Conservation (phyloP, 2,797 vertebrate species). For the Naso thynnoides region DNA sequence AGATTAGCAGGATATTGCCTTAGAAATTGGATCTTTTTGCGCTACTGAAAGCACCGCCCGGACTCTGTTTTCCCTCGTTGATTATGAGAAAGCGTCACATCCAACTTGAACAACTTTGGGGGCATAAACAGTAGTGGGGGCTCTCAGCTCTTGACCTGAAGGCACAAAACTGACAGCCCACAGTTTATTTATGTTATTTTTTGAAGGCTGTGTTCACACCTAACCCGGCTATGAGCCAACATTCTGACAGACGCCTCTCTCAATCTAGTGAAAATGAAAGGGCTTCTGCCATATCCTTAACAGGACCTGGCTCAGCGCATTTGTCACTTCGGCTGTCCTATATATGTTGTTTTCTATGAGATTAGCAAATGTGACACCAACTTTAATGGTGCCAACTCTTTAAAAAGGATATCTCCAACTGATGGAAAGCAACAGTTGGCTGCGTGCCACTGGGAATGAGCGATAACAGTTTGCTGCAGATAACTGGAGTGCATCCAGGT, state of each 20-base stretch:
- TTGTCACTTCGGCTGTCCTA: conserved; percentile 27
- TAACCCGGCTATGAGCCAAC: not conserved
- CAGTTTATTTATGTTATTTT: not conserved
- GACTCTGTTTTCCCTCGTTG: not conserved
- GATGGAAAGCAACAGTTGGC: conserved; percentile 46
- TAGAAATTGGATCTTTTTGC: not conserved
- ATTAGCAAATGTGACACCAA: conserved; percentile 23
- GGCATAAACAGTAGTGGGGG: not conserved
- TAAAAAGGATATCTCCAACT: conserved; percentile 36
- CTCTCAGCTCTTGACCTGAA: not conserved
- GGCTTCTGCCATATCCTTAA: not conserved
- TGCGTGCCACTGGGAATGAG: conserved; percentile 35
- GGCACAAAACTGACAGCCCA: not conserved
- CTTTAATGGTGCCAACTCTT: conserved; percentile 23
- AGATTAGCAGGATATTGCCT: too few species aligned
- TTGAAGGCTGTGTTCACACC: not conserved
- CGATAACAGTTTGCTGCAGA: conserved; percentile 39
- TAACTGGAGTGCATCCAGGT: conserved; percentile 41
- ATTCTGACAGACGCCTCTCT: not conserved
- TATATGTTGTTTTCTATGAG: not conserved
- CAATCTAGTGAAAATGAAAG: not conserved
- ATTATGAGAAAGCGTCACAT: not conserved
- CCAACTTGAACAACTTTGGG: not conserved
- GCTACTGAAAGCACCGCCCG: not conserved
- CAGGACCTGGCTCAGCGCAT: conserved; percentile 5